Evolutionary conservation across 2,113 vertebrate genomes (phyloP).

Genomic region (Machaerirhynchus nigripectus): DNA sequence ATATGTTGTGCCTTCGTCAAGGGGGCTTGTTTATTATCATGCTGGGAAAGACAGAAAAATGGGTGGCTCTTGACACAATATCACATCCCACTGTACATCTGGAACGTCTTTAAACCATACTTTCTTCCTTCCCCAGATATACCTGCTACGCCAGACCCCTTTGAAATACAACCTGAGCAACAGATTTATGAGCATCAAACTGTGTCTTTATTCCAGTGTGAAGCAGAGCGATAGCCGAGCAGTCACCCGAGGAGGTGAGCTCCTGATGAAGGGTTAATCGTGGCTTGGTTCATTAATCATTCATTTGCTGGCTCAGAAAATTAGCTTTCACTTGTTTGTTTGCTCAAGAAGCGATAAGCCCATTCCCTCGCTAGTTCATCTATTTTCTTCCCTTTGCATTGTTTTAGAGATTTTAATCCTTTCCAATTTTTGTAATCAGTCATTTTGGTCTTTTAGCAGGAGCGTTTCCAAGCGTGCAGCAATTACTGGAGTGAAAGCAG

Average conservation of each 20-base stretch:
- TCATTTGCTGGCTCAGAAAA: conserved; percentile 61
- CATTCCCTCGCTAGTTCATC: neutral
- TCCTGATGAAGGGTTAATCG: conserved; percentile 31
- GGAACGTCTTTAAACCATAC: neutral
- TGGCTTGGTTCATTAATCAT: conserved; percentile 47
- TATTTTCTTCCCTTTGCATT: conserved; percentile 54
- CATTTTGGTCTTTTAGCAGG: conserved; percentile 43
- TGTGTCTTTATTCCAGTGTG: neutral
- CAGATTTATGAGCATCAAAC: conserved; percentile 1
- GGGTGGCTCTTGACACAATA: neutral
- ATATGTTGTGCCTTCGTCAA: conserved; percentile 26
- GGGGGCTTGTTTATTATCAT: neutral
- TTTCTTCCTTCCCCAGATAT: neutral
- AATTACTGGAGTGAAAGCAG: neutral
- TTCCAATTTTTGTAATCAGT: conserved; percentile 52
- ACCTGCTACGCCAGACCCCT: neutral
- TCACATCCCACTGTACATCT: neutral
- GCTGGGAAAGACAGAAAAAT: neutral
- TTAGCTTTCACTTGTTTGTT: conserved; percentile 63
- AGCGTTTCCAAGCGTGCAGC: conserved; percentile 6
- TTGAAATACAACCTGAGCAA: conserved; percentile 26
- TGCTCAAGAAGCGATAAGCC: conserved; percentile 53
- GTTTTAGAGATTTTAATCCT: conserved; percentile 60
- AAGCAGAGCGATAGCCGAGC: neutral
- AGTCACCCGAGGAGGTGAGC: neutral